A percentile compares a stretch with the other conserved stretches of the same genome.
phyloP scores from a whole-genome alignment of 2,888 invertebrate genomes.

The Dicyrtoma fusca region DNA sequence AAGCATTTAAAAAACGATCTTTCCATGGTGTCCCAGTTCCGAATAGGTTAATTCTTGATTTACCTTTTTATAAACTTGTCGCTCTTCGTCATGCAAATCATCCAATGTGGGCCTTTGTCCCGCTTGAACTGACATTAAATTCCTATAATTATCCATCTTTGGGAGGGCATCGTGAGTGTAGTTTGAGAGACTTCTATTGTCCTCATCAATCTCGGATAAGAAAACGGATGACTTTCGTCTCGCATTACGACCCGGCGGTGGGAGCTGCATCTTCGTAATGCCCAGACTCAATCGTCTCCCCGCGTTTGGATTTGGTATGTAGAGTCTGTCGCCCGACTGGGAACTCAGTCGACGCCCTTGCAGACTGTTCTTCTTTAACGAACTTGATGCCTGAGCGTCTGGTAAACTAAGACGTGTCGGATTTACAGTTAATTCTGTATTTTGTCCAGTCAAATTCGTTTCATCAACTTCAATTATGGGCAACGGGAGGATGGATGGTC shows the following conservation, averaged over 20 bases:
- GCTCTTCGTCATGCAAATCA: slow-evolving; percentile 70
- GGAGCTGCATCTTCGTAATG: no score
- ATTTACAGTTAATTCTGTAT: no score
- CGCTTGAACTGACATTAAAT: slow-evolving; percentile 69
- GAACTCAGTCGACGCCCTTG: no score
- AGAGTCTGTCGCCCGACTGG: no score
- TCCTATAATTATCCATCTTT: slow-evolving; percentile 79
- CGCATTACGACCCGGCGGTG: background rate
- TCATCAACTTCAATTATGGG: slow-evolving; percentile 17
- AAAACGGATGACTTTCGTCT: slow-evolving; percentile 22
- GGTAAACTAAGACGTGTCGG: no score
- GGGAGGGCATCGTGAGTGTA: slow-evolving; percentile 74
- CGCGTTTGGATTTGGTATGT: no score
- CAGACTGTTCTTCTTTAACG: no score
- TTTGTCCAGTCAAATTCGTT: background rate
- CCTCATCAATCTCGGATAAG: slow-evolving; percentile 27
- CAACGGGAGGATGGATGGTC: background rate
- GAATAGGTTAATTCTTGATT: no score
- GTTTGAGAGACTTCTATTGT: slow-evolving; percentile 57
- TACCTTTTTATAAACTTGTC: slow-evolving; percentile 14
- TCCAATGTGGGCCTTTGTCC: slow-evolving; percentile 81
- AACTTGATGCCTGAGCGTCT: no score
- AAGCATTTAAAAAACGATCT: slow-evolving; percentile 2
- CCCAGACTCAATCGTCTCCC: no score
- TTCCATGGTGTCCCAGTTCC: no score